Evolutionary conservation across 2,888 invertebrate species (phyloP), one percentile per base, ranked within the genome.

Genomic region (Mesorhabditis spiculigera): DNA sequence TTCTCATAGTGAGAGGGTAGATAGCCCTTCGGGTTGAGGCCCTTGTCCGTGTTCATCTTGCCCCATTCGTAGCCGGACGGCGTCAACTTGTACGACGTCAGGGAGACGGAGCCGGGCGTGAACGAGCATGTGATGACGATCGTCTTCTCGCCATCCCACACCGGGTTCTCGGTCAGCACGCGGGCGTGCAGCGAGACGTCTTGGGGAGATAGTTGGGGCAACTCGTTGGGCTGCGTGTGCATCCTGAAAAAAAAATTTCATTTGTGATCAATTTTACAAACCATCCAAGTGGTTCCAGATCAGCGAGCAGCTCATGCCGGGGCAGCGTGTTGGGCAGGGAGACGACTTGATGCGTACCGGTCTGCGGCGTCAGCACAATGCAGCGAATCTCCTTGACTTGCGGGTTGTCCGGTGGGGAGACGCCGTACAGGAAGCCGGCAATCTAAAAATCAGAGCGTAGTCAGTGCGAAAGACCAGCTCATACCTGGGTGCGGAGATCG

Each of bases 51-150:
- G 87, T 98, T 98, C 87, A 94, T 93, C 65, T 94, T 91, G 16
- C 98, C 98, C 98, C 98, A 99, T 87, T 98, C 98, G 87, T 93
- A 98, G 5, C 98, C 98, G 82, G 94, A 90, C 0, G 98, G 98
- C 0, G 98, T 99, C 73, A 99, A 89, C 87, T 98, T 98, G 89
- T 98, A 99, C 0, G 98, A 97, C 0, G 96, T 96, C 63, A 99
- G 90, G 0, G 98, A 98, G 85, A 97, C 97, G 0, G 97, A 97
- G 4, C 98, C 98, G 0, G 98, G 98, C 0, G 98, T 98, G 87
- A 99, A 98, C 87, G 87, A 95, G 89, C 97, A 97, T 0, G 98
- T 99, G 74, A 99, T 98, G 71, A 98, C 91, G 75, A 98, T 93
- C 0, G 97, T 96, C 88, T 97, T 97, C 87, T 98, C 98, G 45